These are phyloP conservation scores for Leguminivora glycinivorella DNA, from an alignment of 1,140 invertebrate species.

Conservation along the genomic window DNA sequence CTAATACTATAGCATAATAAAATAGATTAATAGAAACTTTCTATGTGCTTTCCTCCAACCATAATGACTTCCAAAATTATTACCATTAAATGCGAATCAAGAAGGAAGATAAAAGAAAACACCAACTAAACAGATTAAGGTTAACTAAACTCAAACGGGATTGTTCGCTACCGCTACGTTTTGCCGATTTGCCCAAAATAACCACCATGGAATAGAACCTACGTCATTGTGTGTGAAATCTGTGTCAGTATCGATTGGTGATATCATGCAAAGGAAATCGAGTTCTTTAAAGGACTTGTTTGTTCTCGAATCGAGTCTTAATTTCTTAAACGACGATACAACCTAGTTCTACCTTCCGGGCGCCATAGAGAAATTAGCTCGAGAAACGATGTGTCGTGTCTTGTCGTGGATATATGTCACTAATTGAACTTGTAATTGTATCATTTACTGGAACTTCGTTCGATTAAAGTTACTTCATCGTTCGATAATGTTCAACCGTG, in stretches of 20 bases:
- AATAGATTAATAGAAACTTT: too few species aligned
- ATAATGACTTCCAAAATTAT: not conserved
- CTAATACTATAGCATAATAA: too few species aligned
- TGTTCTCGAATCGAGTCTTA: not conserved
- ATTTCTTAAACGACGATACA: not conserved
- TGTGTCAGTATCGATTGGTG: constrained; percentile 5
- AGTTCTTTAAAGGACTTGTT: constrained; percentile 29
- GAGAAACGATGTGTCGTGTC: not conserved
- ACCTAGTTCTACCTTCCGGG: not conserved
- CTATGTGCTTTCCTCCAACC: not conserved
- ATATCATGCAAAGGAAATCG: constrained; percentile 33
- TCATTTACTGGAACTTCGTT: not conserved
- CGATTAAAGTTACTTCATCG: not conserved
- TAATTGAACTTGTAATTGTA: not conserved
- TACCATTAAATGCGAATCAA: not conserved
- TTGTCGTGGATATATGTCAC: not conserved
- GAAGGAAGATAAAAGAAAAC: not conserved
- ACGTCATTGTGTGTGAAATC: constrained; percentile 12
- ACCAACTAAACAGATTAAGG: not conserved
- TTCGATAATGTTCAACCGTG: not conserved
- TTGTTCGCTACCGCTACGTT: not conserved
- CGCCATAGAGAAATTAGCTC: not conserved
- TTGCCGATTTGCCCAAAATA: not conserved
- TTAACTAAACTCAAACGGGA: not conserved
- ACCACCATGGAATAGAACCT: not conserved